Conservation (phyloP, 92 coral and sea anemone genomes). For the Palythoa grandiflora region DNA sequence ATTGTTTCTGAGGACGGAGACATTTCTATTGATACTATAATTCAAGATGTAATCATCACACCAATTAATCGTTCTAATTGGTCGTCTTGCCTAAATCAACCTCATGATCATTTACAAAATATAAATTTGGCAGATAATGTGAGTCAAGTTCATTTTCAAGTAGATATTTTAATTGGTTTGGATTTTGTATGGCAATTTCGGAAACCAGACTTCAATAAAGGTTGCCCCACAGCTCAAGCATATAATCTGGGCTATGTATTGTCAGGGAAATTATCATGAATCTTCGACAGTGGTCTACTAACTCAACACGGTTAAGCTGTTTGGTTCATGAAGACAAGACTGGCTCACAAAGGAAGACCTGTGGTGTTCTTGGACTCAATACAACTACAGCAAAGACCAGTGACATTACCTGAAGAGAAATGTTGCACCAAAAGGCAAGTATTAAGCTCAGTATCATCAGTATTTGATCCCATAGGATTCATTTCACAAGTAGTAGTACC, state of each 20-base stretch:
- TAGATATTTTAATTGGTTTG: constrained; percentile 54
- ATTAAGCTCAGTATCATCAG: constrained; percentile 53
- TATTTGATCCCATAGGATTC: constrained; percentile 65
- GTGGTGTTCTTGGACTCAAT: constrained; percentile 42
- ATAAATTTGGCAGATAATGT: constrained; percentile 49
- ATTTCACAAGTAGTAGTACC: constrained; percentile 63
- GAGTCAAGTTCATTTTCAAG: constrained; percentile 53
- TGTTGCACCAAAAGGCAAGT: constrained; percentile 61
- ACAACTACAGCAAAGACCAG: constrained; percentile 40
- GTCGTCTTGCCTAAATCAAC: constrained; percentile 41
- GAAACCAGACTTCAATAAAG: constrained; percentile 52
- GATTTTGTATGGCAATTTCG: constrained; percentile 61
- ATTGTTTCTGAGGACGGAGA: constrained; percentile 37
- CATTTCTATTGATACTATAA: constrained; percentile 33
- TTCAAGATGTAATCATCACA: constrained; percentile 46
- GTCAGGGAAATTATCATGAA: constrained; percentile 57
- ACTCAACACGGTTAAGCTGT: constrained; percentile 24
- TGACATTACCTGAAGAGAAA: constrained; percentile 33
- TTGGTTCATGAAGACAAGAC: constrained; percentile 25
- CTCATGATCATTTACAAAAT: constrained; percentile 33
- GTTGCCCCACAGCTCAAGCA: constrained; percentile 59
- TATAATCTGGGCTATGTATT: constrained; percentile 53
- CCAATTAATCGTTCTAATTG: constrained; percentile 27
- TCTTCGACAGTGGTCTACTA: constrained; percentile 58
- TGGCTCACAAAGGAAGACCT: constrained; percentile 48